Evolutionary conservation across 2,888 invertebrate genomes (phyloP).

Genomic region (Xylota segnis): DNA sequence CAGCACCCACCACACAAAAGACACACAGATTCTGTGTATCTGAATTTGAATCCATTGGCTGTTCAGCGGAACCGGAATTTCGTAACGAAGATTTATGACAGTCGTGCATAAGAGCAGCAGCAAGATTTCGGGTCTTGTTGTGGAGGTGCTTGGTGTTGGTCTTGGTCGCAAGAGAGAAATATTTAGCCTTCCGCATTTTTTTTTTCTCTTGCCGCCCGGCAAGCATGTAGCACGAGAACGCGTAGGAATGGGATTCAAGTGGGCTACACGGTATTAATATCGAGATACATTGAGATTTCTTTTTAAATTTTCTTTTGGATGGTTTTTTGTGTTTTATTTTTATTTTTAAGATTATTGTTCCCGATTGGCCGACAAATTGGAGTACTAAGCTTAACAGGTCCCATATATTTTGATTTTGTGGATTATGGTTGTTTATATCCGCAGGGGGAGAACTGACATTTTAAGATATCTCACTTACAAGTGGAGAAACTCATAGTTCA

Average conservation of each 20-base stretch:
- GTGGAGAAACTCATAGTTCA: slow-evolving; percentile 11
- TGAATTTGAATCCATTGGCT: slow-evolving; percentile 24
- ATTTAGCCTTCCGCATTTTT: slow-evolving; percentile 45
- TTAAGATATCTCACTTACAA: slow-evolving; percentile 13
- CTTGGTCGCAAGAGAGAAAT: slow-evolving; percentile 11
- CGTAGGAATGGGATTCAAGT: slow-evolving; percentile 54
- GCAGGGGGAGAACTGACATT: slow-evolving; percentile 8
- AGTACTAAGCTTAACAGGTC: slow-evolving; percentile 45
- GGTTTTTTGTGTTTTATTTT: not conserved
- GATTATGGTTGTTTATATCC: slow-evolving; percentile 40
- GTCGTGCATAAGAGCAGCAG: slow-evolving; percentile 31
- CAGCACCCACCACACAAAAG: slow-evolving; percentile 48
- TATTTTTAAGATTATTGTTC: slow-evolving; percentile 41
- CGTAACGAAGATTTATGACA: slow-evolving; percentile 73
- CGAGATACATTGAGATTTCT: slow-evolving; percentile 4
- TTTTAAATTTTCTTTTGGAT: slow-evolving; percentile 15
- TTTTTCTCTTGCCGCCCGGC: not conserved
- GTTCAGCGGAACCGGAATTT: slow-evolving; percentile 64
- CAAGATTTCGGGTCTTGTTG: slow-evolving; percentile 36
- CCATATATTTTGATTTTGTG: slow-evolving; percentile 43
- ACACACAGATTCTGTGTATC: not conserved
- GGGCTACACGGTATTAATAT: slow-evolving; percentile 59
- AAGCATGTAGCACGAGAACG: slow-evolving; percentile 14
- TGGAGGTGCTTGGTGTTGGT: slow-evolving; percentile 16
- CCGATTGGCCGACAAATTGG: slow-evolving; percentile 60